These are phyloP conservation scores for Ursus arctos DNA, from an alignment of 2,113 vertebrate species.

Conservation along the genomic window DNA sequence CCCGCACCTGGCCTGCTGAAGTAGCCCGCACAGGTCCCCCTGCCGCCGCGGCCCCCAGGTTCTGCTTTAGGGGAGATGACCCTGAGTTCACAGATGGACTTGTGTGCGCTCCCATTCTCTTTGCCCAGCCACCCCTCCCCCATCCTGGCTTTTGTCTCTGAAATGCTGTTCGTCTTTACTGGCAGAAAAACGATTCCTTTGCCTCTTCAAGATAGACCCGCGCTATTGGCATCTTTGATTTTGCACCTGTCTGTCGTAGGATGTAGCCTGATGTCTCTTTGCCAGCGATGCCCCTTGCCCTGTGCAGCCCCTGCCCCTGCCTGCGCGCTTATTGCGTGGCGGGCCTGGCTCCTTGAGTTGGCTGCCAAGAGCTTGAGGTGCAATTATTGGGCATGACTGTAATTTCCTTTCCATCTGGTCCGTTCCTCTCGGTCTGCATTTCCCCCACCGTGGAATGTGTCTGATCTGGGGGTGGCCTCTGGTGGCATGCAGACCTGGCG, in stretches of 20 bases:
- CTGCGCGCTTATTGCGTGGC: accelerated
- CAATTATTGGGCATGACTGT: not conserved
- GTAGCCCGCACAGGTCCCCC: not conserved
- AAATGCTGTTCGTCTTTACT: not conserved
- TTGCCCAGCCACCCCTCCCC: not conserved
- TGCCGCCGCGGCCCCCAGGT: not conserved
- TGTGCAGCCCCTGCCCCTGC: accelerated
- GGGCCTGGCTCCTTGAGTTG: not conserved
- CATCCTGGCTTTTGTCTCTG: not conserved
- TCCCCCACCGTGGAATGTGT: not conserved
- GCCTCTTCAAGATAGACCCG: not conserved
- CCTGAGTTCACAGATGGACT: not conserved
- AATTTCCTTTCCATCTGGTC: not conserved
- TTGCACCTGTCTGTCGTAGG: not conserved
- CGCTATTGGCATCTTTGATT: not conserved
- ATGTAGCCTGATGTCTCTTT: not conserved
- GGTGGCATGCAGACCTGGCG: not conserved
- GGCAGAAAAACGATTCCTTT: not conserved
- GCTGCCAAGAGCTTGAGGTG: not conserved
- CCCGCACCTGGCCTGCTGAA: not conserved
- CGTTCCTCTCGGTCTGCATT: not conserved
- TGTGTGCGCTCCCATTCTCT: not conserved
- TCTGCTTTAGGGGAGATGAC: not conserved
- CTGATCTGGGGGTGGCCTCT: not conserved
- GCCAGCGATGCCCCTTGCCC: not conserved